Base-by-base conservation (phyloP, 2,797 vertebrate genomes). In the Acrossocheilus fasciatus region DNA sequence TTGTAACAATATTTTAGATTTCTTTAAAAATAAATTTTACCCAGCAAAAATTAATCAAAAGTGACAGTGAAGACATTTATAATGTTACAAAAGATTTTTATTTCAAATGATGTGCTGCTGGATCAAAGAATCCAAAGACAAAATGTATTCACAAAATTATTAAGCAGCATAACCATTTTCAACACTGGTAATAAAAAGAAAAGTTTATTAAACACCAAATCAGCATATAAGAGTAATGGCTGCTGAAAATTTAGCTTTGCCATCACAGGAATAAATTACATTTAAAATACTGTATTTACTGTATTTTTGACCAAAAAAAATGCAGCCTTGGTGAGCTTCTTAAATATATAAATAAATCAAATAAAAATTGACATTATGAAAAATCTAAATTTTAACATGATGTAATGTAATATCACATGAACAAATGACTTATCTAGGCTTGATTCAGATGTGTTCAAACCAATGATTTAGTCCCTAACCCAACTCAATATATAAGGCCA, bases 251-350 rank as follows among this genome's bases (percentile, higher is more conserved):
- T 34, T 6, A 50, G n/a, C 43, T 10, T 50, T 5, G 47, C 26
- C n/a, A 50, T 50, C 43, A 30, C n/a, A 74, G 4, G 45, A 34
- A 50, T 15, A 50, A 34, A 30, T 2, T 12, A 34, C 1, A 39
- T 23, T 54, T 14, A 4, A 77, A 54, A 77, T 57, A 14, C 36
- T 41, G 68, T 20, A 39, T 66, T 66, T 50, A 12, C 10, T 47
- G 26, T 11, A 50, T 50, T 41, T 77, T 39, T 78, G 11, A 78
- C 36, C 75, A 78, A 59, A 78, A 41, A 41, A 57, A 39, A 78
- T 9, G 36, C 6, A 78, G 75, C 75, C 6, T 4, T 54, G 30
- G 20, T 57, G 34, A 78, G 17, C 47, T 26, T 52, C 15, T 52
- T 52, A 18, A 52, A 52, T 17, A 52, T 47, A 47, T 47, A 47